Conservation (phyloP, 2,888 invertebrate species). For the Nysson spinosus region DNA sequence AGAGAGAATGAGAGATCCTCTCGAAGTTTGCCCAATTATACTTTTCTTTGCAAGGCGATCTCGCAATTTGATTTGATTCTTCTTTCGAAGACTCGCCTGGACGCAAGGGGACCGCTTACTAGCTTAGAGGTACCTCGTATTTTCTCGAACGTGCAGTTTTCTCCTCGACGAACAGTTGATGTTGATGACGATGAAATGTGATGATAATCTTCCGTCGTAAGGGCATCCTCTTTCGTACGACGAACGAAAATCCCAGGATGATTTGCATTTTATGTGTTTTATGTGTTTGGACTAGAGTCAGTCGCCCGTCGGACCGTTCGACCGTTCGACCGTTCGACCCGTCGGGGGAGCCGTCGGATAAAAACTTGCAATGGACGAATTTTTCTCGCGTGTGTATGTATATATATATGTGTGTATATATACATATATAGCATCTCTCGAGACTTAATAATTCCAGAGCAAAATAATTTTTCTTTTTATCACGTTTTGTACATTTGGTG, state of each 20-base stretch:
- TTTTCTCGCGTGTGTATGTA: conserved; percentile 14
- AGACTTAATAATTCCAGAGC: no score
- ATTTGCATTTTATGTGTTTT: conserved; percentile 8
- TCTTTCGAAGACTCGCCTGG: conserved; percentile 14
- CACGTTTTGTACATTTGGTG: no score
- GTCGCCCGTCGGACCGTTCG: conserved; percentile 19
- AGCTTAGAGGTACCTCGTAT: conserved; percentile 7
- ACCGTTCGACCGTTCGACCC: no score
- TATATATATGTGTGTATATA: no score
- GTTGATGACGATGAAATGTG: conserved; percentile 15
- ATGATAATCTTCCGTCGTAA: conserved; percentile 5
- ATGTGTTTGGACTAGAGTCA: conserved; percentile 51
- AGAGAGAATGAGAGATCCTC: no score
- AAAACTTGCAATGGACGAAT: conserved; percentile 39
- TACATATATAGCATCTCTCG: no score
- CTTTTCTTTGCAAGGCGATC: conserved; percentile 20
- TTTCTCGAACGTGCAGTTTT: conserved; percentile 37
- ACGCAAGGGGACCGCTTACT: conserved; percentile 16
- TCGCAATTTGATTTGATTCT: conserved; percentile 13
- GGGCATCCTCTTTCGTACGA: conserved; percentile 12
- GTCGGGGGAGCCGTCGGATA: conserved; percentile 20
- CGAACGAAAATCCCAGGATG: conserved; percentile 5
- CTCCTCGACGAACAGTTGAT: conserved; percentile 16
- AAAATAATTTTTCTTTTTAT: no score
- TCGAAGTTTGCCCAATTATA: conserved; percentile 26